Evolutionary conservation across 2,113 vertebrate genomes (phyloP).

Genomic region (Salvator merianae): DNA sequence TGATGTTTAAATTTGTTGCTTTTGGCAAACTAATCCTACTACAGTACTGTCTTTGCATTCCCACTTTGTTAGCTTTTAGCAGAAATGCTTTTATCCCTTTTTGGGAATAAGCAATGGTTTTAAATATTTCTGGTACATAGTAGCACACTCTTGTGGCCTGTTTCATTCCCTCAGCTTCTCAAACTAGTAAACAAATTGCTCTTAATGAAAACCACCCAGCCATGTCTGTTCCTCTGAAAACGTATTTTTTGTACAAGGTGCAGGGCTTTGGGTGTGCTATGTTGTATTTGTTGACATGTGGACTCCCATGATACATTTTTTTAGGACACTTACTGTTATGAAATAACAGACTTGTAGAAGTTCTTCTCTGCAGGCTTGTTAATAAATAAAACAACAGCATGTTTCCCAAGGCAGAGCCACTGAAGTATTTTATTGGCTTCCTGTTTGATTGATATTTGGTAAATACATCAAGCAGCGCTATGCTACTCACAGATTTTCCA

Average conservation of each 20-base stretch:
- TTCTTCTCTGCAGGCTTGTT: slow-evolving; percentile 43
- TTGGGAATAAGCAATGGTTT: background rate
- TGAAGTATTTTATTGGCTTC: slow-evolving; percentile 44
- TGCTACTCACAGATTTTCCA: slow-evolving; percentile 14
- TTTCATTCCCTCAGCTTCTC: background rate
- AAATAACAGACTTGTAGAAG: background rate
- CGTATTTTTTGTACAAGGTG: background rate
- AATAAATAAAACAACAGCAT: slow-evolving; percentile 41
- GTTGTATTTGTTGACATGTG: background rate
- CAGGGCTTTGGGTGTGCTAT: background rate
- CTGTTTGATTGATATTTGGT: slow-evolving; percentile 26
- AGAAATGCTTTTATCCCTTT: background rate
- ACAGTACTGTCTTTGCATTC: background rate
- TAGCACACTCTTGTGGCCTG: background rate
- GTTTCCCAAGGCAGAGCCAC: background rate
- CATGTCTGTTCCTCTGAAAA: background rate
- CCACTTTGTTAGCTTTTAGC: background rate
- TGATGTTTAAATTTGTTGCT: background rate
- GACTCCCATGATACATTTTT: background rate
- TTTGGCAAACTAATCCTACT: background rate
- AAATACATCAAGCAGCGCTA: slow-evolving; percentile 27
- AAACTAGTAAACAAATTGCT: background rate
- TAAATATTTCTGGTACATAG: background rate
- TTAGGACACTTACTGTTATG: slow-evolving; percentile 38
- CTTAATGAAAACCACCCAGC: background rate